Percentiles rank a stretch among this genome's conserved stretches.
Evolutionary conservation across 2,888 invertebrate species (phyloP).

Genomic region (Erebia aethiops): DNA sequence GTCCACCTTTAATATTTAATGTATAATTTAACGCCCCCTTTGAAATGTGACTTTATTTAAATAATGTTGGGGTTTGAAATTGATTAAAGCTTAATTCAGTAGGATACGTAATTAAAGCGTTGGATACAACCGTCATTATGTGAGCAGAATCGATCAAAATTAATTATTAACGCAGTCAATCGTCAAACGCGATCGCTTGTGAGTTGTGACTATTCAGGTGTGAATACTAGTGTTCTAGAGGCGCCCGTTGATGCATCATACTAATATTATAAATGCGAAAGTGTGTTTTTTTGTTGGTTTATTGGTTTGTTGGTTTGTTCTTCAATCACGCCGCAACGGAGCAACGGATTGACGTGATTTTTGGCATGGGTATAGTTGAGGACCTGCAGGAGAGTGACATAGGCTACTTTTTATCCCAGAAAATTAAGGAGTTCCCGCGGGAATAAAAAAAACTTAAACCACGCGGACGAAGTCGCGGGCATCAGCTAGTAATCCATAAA

Average conservation of each 20-base stretch:
- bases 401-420: too few species aligned
- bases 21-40: not conserved
- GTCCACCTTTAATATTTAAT: not conserved
- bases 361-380: too few species aligned
- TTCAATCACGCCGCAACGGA: too few species aligned
- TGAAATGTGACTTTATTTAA: not conserved
- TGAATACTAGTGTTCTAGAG: constrained; percentile 10
- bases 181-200: constrained; percentile 23
- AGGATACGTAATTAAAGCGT: constrained; percentile 26
- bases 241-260: not conserved
- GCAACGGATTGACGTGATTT: too few species aligned
- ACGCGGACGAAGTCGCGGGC: too few species aligned
- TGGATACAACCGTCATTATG: constrained; percentile 27
- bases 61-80: not conserved
- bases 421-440: too few species aligned
- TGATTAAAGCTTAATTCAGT: not conserved
- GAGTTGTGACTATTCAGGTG: constrained; percentile 21
- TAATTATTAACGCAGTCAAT: constrained; percentile 27
- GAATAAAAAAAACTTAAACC: too few species aligned
- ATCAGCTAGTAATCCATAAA: too few species aligned
- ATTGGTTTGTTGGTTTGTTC: too few species aligned
- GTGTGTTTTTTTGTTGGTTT: too few species aligned
- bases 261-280: too few species aligned
- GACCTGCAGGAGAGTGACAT: too few species aligned
- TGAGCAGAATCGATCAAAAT: constrained; percentile 34